phyloP scores from a whole-genome alignment of 2,888 invertebrate genomes.

The Sarcophaga caerulescens region DNA sequence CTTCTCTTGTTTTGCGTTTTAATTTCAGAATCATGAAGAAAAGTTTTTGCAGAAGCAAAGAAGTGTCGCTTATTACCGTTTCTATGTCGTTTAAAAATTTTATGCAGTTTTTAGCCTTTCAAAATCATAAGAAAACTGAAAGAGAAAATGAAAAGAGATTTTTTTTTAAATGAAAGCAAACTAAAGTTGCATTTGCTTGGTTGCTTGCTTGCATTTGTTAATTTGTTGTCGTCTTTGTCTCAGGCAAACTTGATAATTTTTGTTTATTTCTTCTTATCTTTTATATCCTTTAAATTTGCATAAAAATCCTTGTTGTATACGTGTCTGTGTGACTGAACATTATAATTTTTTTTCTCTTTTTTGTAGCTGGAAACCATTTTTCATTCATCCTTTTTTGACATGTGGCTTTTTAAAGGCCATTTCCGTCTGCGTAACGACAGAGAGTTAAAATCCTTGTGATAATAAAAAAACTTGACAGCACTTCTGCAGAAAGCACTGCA shows the following conservation, averaged over 20 bases:
- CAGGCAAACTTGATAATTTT: slow-evolving; percentile 10
- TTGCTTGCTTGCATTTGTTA: slow-evolving; percentile 22
- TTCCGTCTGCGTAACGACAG: not conserved
- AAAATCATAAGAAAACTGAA: slow-evolving; percentile 17
- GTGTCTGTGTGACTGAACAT: not conserved
- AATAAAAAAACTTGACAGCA: slow-evolving; percentile 26
- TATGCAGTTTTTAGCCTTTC: slow-evolving; percentile 4
- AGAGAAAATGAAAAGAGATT: no score
- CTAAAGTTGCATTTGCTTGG: no score
- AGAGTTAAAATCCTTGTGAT: slow-evolving; percentile 1
- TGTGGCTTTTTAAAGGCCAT: slow-evolving; percentile 6
- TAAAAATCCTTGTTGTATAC: slow-evolving; percentile 11
- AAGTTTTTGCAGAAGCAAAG: not conserved
- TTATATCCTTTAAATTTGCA: not conserved
- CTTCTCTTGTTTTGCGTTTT: not conserved
- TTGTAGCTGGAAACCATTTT: not conserved
- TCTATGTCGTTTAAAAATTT: slow-evolving; percentile 2
- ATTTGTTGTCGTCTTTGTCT: slow-evolving; percentile 7
- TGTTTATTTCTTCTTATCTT: not conserved
- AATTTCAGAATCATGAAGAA: not conserved
- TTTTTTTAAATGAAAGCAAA: no score
- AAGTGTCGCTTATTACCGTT: not conserved
- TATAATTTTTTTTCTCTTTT: not conserved
- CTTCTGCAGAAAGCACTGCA: not conserved
- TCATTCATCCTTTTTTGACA: slow-evolving; percentile 3